Evolutionary conservation across 1,140 invertebrate genomes (phyloP), one percentile per base, ranked within the genome.

Genomic region (Pseudachorutes palmiensis): DNA sequence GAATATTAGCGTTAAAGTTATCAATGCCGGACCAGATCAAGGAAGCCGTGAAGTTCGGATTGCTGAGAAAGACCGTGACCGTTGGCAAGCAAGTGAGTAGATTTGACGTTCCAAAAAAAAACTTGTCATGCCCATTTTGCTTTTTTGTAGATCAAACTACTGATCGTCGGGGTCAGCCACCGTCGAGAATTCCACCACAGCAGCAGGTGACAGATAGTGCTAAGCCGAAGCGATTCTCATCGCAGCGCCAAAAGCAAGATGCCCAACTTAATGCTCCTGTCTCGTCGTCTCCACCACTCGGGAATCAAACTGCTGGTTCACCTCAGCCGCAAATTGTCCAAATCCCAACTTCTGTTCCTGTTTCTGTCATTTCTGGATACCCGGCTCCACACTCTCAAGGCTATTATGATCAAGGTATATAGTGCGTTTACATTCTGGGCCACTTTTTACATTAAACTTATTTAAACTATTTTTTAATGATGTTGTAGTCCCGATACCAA

Each of bases 171-270:
- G 36, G 36, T 41, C 9, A 45, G 36, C 9, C 9, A 45, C 36
- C 9, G 9, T 24, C 75, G 70, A 78, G 77, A 76, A 70, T 68
- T 77, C 67, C 77, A 79, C 71, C 70, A 73, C 72, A 80, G 81
- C 76, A 79, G 78, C 78, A 76, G 41, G 76, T 73, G 26, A 71
- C 5, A 69, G 29, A 75, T 76, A 30, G 76, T 76, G 62, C 76
- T 69, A 69, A 77, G 76, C 83, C 87, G n/a, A 90, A 89, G 75
- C 80, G 87, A 5, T 90, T 90, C 76, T 90, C 88, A 1, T 86
- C 86, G 62, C 81, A 88, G 72, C 79, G 88, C 66, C 87, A 88
- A 75, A 80, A 87, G 12, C 70, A 69, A 64, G 60, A 36, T 36
- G 30, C 32, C 16, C 24, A 2, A 36, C 19, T 45, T 5, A 2